A percentile compares a stretch with the other conserved stretches of the same genome.
phyloP scores from a whole-genome alignment of 2,797 vertebrate genomes.

The Gastrophryne carolinensis region DNA sequence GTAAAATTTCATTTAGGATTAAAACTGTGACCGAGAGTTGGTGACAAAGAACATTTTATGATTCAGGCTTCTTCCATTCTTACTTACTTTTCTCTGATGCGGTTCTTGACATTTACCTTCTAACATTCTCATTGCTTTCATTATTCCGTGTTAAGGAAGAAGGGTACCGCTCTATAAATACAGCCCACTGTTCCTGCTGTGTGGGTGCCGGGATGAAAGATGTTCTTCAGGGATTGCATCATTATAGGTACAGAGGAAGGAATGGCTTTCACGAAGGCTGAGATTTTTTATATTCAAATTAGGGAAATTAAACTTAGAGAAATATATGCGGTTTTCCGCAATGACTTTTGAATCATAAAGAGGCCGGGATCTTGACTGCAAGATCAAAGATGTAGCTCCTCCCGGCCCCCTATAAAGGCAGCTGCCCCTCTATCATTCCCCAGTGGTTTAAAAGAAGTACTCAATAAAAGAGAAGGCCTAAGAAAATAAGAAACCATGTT shows the following conservation, averaged over 20 bases:
- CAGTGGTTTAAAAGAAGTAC: no score
- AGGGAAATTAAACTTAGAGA: not conserved
- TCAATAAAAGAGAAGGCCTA: no score
- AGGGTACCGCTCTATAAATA: not conserved
- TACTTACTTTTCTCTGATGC: not conserved
- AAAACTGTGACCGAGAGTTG: not conserved
- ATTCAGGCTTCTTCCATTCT: slow-evolving; percentile 13
- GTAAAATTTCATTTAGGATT: slow-evolving; percentile 8
- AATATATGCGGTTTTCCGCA: not conserved
- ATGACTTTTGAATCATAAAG: not conserved
- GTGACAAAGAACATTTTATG: slow-evolving; percentile 5
- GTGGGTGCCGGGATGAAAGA: not conserved
- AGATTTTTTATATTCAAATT: not conserved
- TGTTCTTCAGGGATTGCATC: not conserved
- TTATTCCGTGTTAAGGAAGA: not conserved
- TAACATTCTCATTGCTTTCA: slow-evolving; percentile 35
- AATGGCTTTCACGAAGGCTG: not conserved
- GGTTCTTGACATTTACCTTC: slow-evolving; percentile 24
- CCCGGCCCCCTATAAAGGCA: no score
- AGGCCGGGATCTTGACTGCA: no score
- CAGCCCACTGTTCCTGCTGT: not conserved
- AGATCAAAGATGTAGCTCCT: no score
- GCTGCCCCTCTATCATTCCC: no score
- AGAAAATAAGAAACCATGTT: no score
- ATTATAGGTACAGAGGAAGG: not conserved